Percentiles rank a stretch among this genome's conserved stretches.
These are phyloP conservation scores for Clarias batrachus DNA, from an alignment of 2,113 vertebrate species.

Conservation along the genomic window DNA sequence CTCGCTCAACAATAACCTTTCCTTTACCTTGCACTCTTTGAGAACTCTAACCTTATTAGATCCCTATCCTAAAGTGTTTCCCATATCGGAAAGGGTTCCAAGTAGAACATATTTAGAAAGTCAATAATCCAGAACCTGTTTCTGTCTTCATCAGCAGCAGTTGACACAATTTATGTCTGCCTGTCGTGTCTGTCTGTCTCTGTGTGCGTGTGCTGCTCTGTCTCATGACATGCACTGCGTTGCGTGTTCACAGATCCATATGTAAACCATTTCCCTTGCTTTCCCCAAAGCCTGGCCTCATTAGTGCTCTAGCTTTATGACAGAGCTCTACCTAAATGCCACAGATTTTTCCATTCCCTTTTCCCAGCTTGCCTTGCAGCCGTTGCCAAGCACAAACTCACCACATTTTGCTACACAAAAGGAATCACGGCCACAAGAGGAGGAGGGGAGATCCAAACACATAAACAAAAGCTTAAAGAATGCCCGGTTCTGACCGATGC, in stretches of 20 bases:
- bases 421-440: conserved; percentile 19
- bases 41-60: neutral
- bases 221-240: conserved; percentile 61
- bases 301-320: conserved; percentile 73
- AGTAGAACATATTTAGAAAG: neutral
- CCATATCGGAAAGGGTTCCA: neutral
- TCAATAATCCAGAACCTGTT: neutral
- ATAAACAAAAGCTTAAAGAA: conserved; percentile 19
- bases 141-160: neutral
- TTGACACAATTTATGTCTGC: neutral
- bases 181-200: conserved; percentile 1
- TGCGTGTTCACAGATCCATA: conserved; percentile 72
- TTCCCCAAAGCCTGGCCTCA: conserved; percentile 66
- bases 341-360: conserved; percentile 72
- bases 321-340: conserved; percentile 70
- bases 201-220: conserved; percentile 42
- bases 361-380: conserved; percentile 42
- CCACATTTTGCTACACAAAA: conserved; percentile 36
- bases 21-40: neutral
- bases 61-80: neutral
- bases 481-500: neutral
- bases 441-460: neutral
- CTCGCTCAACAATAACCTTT: neutral
- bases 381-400: conserved; percentile 36
- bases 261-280: conserved; percentile 68